Base-by-base conservation (phyloP, 2,113 vertebrate genomes). In the Epinephelus moara region DNA sequence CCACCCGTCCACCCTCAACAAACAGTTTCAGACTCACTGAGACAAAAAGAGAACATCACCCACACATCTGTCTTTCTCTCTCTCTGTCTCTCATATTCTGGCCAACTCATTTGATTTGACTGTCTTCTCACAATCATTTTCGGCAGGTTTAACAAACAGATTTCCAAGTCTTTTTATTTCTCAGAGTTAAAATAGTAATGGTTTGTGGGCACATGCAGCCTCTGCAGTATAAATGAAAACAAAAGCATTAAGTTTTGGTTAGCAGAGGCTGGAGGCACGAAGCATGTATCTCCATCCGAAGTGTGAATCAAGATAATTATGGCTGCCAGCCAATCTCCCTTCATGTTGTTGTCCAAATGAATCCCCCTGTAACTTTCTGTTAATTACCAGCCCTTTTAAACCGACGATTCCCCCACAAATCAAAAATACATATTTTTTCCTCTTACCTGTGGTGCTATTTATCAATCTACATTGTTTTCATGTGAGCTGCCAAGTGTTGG, bases 41-140 rank as follows among this genome's bases (percentile, higher is more conserved):
- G 75, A 85, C 84, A 75, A 82, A 71, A 85, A 87, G 69, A 84
- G 70, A 85, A 76, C 59, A 70, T 86, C 89, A 87, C 88, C 82
- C 89, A 81, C 85, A 78, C 85, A 81, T 80, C 56, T 80, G 61
- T 50, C 37, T 55, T 1, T 72, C 50, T 72, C 53, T 83, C 25
- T 63, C 1, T 67, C 50, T 72, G 59, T 81, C 62, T 73, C 25
- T 70, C 27, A 15, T 8, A 27, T 61, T 56, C 21, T 2, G 78
- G 50, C 9, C 42, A 50, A 30, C 14, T 23, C 37, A 59, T 73
- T 19, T 19, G 2, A 70, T 81, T 45, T 27, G 52, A 60, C 17
- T 23, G 5, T 55, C 19, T 23, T 47, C 40, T 74, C 25, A 21
- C 18, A 55, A 80, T 67, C 69, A 53, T 23, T 42, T 60, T 64